Evolutionary conservation across 2,113 vertebrate genomes (phyloP).

Genomic region (Elanus axillaris): DNA sequence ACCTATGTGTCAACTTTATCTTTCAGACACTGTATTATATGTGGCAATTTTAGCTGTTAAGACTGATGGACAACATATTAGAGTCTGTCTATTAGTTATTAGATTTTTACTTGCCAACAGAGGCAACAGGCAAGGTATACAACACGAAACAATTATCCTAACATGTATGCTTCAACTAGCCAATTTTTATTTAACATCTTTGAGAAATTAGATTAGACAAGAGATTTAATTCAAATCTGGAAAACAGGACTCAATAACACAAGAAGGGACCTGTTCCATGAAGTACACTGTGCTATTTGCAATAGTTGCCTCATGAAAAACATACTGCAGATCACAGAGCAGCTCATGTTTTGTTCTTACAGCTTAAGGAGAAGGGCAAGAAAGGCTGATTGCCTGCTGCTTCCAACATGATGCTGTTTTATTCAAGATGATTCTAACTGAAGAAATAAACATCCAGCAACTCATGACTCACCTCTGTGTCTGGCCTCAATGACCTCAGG

Average conservation of each 20-base stretch:
- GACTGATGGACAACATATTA: not conserved
- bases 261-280: not conserved
- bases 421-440: not conserved
- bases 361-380: not conserved
- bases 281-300: not conserved
- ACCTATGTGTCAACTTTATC: not conserved
- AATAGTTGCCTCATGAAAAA: not conserved
- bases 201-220: not conserved
- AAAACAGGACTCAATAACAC: not conserved
- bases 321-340: not conserved
- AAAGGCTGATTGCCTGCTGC: slow-evolving; percentile 41
- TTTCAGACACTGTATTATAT: not conserved
- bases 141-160: not conserved
- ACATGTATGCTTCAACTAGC: not conserved
- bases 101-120: not conserved
- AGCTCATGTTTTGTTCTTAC: not conserved
- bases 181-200: not conserved
- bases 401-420: not conserved
- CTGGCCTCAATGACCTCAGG: slow-evolving; percentile 88
- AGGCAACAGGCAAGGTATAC: not conserved
- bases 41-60: not conserved
- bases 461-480: slow-evolving; percentile 78
- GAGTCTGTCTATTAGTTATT: not conserved
- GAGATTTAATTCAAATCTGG: not conserved
- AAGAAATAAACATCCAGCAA: not conserved